These are phyloP conservation scores for Aurelia sp. DNA, from an alignment of 30 jellyfish, hydroid and myxozoan species.

Conservation along the genomic window DNA sequence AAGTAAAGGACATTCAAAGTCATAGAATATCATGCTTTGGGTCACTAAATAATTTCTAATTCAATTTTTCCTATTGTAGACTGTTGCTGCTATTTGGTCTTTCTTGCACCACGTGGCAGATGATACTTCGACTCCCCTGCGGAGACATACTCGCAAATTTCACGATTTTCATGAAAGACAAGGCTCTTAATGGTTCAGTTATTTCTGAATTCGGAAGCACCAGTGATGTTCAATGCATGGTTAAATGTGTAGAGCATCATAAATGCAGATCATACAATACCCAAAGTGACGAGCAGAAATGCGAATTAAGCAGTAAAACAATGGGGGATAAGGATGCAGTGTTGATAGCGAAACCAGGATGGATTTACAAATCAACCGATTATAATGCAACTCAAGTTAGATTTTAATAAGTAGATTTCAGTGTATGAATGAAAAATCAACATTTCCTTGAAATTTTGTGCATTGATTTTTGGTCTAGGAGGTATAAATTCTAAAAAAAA, in stretches of 20 bases:
- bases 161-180: neutral
- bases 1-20: too few species aligned
- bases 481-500: too few species aligned
- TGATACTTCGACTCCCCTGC: slow-evolving; percentile 30
- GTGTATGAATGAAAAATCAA: neutral
- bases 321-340: neutral
- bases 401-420: neutral
- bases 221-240: slow-evolving; percentile 13
- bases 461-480: too few species aligned
- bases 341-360: neutral
- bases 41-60: too few species aligned
- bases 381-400: neutral
- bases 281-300: neutral
- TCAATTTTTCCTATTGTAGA: neutral
- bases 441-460: neutral
- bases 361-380: slow-evolving; percentile 23
- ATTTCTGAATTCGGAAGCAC: neutral
- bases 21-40: too few species aligned
- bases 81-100: neutral
- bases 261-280: slow-evolving; percentile 6
- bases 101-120: neutral
- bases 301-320: neutral
- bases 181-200: neutral
- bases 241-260: neutral
- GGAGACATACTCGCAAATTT: slow-evolving; percentile 3